These are phyloP conservation scores for Mormoops blainvillei DNA, from an alignment of 2,113 vertebrate species.

Conservation along the genomic window DNA sequence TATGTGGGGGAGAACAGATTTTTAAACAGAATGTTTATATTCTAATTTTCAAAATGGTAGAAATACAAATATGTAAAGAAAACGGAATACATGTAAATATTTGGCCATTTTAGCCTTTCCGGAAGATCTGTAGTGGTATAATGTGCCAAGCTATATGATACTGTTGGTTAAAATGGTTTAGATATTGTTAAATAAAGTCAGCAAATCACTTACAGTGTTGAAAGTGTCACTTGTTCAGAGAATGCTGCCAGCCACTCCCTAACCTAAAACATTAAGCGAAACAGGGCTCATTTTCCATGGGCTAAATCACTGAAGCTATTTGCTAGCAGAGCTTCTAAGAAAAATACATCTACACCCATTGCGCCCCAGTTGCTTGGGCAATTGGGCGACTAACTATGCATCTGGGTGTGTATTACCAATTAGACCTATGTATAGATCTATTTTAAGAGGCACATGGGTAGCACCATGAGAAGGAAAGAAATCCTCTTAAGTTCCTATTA, in stretches of 20 bases:
- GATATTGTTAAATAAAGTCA: constrained; percentile 77
- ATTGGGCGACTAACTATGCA: constrained; percentile 62
- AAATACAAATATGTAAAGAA: constrained; percentile 79
- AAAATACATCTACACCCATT: constrained; percentile 48
- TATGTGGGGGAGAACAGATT: constrained; percentile 80
- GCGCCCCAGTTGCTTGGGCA: constrained; percentile 33
- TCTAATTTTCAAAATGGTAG: constrained; percentile 79
- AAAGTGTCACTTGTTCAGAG: constrained; percentile 73
- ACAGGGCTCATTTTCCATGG: constrained; percentile 63
- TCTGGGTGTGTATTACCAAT: constrained; percentile 6
- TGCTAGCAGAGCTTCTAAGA: constrained; percentile 40
- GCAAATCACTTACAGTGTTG: constrained; percentile 75
- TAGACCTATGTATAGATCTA: constrained; percentile 38
- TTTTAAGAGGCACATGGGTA: constrained; percentile 47
- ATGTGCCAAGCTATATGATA: constrained; percentile 71
- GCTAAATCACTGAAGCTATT: constrained; percentile 38
- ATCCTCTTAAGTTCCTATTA: neutral
- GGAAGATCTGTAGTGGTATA: constrained; percentile 75
- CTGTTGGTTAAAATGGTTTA: constrained; percentile 70
- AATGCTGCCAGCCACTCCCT: constrained; percentile 78
- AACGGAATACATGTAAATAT: constrained; percentile 78
- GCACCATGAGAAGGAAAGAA: neutral
- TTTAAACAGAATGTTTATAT: constrained; percentile 83
- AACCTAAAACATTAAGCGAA: constrained; percentile 75
- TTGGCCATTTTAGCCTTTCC: constrained; percentile 77